Evolutionary conservation across 2,797 vertebrate species (phyloP).

Genomic region (Falco novaeseelandiae): DNA sequence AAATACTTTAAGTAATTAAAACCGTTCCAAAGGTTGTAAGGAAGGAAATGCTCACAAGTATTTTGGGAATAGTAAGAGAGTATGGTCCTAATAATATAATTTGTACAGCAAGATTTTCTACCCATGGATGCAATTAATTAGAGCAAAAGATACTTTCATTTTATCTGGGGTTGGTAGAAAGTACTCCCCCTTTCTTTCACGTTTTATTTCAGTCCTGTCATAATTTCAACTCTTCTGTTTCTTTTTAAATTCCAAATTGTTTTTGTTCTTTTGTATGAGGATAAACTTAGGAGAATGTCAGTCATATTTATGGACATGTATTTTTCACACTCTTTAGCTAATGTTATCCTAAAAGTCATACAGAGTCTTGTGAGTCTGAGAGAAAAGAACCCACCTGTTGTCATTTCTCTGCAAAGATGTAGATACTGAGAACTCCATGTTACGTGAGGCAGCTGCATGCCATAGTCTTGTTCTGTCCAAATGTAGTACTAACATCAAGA

Average conservation of each 20-base stretch:
- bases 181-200: not conserved
- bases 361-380: not conserved
- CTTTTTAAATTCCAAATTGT: slow-evolving; percentile 25
- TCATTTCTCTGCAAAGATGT: not conserved
- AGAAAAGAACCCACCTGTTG: not conserved
- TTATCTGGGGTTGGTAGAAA: not conserved
- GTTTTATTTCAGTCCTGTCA: not conserved
- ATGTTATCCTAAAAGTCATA: not conserved
- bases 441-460: not conserved
- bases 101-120: not conserved
- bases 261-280: not conserved
- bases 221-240: slow-evolving; percentile 9
- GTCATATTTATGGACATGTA: not conserved
- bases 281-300: not conserved
- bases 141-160: not conserved
- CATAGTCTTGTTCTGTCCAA: not conserved
- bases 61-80: not conserved
- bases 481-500: not conserved
- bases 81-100: not conserved
- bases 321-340: slow-evolving; percentile 38
- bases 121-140: not conserved
- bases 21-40: not conserved
- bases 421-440: not conserved
- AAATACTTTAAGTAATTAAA: not conserved
- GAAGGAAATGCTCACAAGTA: not conserved